Evolutionary conservation across 2,113 vertebrate species (phyloP).

Genomic region (Callopanchax toddi): DNA sequence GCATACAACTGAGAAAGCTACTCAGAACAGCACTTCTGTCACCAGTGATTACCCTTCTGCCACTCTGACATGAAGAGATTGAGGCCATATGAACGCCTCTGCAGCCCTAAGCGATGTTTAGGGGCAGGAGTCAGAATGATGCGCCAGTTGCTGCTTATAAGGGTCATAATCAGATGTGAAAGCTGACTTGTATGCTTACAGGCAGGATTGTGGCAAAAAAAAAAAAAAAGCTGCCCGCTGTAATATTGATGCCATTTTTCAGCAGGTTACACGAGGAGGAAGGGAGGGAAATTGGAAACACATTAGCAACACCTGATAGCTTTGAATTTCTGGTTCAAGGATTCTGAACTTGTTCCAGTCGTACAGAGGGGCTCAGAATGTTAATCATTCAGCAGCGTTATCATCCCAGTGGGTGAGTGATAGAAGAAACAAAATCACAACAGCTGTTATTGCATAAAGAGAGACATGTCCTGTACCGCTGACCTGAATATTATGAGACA

Average conservation of each 20-base stretch:
- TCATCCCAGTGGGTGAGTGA: conserved; percentile 50
- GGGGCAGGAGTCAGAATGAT: conserved; percentile 64
- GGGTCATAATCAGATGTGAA: conserved; percentile 79
- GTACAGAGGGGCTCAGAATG: conserved; percentile 60
- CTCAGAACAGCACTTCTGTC: conserved; percentile 73
- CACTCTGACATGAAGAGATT: conserved; percentile 71
- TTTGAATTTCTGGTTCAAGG: conserved; percentile 72
- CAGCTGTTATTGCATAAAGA: conserved; percentile 24
- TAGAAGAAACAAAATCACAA: conserved; percentile 31
- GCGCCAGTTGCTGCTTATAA: conserved; percentile 65
- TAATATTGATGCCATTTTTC: conserved; percentile 73
- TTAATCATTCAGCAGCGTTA: conserved; percentile 67
- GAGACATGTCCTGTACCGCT: conserved; percentile 31
- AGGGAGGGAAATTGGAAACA: conserved; percentile 70
- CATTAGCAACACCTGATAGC: conserved; percentile 78
- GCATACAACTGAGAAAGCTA: conserved; percentile 42
- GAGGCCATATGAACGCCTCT: conserved; percentile 67
- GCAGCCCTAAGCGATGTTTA: conserved; percentile 75
- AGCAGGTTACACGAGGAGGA: conserved; percentile 59
- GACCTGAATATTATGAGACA: conserved; percentile 21
- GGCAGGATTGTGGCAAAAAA: conserved; percentile 66
- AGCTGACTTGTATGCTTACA: conserved; percentile 77
- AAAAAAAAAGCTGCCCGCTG: conserved; percentile 46
- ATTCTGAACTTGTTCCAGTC: conserved; percentile 59
- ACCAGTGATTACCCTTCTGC: conserved; percentile 68